Evolutionary conservation across 2,888 invertebrate species (phyloP).

Genomic region (Galerucella nymphaeae): DNA sequence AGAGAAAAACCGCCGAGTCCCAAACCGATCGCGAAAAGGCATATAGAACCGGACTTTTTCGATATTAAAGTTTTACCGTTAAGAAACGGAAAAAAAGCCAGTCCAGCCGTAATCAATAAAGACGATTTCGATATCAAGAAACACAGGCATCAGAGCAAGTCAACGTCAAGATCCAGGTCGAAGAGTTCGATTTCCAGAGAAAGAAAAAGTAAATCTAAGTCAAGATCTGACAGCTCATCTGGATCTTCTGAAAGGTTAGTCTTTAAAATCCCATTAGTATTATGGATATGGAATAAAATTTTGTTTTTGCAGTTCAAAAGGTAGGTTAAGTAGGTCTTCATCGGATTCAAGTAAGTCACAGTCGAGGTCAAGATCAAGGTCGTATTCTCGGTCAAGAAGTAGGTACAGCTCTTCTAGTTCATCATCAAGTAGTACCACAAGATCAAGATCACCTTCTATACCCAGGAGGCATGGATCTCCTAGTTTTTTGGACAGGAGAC

Average conservation of each 20-base stretch:
- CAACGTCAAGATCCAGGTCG: conserved; percentile 55
- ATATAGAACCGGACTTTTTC: conserved; percentile 59
- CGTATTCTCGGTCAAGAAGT: conserved; percentile 62
- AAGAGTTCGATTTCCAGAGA: conserved; percentile 52
- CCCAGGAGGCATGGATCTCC: conserved; percentile 93
- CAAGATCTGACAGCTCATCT: conserved; percentile 66
- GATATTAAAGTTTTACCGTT: conserved; percentile 60
- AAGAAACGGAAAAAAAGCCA: conserved; percentile 49
- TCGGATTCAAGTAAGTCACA: conserved; percentile 53
- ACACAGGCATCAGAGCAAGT: conserved; percentile 43
- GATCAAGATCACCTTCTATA: conserved; percentile 74
- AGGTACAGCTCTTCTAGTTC: conserved; percentile 64
- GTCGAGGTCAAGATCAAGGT: conserved; percentile 63
- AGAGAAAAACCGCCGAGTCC: conserved; percentile 51
- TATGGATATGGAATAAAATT: not conserved
- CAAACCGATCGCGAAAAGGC: conserved; percentile 44
- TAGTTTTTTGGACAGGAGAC: conserved; percentile 90
- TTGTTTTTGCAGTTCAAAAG: conserved; percentile 41
- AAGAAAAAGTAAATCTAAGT: conserved; percentile 45
- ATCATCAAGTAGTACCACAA: conserved; percentile 57
- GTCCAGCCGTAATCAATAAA: conserved; percentile 47
- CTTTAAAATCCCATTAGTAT: not conserved
- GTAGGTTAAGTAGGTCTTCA: conserved; percentile 47
- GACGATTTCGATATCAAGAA: conserved; percentile 52
- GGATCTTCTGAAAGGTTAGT: conserved; percentile 64